Percentiles rank a stretch among this genome's conserved stretches.
Conservation (phyloP, 2,797 vertebrate species). For the Numenius phaeopus region DNA sequence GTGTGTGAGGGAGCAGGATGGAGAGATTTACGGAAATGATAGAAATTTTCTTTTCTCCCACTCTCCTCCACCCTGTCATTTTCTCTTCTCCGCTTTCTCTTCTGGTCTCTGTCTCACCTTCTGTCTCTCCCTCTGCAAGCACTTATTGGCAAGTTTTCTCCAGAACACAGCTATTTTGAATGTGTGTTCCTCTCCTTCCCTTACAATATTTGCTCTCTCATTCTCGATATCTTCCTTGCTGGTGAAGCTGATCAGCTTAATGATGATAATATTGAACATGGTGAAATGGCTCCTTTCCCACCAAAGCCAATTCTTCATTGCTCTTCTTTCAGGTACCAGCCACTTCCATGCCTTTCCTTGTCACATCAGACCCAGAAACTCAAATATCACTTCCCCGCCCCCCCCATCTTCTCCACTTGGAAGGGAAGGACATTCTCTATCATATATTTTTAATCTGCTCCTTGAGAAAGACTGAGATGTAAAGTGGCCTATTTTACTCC, state of each 20-base stretch:
- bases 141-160: conserved; percentile 49
- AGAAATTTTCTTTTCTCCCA: conserved; percentile 1
- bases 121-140: conserved; percentile 20
- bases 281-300: conserved; percentile 17
- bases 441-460: background rate
- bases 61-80: background rate
- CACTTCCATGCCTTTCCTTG: background rate
- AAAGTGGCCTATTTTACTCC: background rate
- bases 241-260: conserved; percentile 20
- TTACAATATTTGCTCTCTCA: conserved; percentile 27
- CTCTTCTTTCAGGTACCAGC: background rate
- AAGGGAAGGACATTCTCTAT: background rate
- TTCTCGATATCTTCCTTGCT: background rate
- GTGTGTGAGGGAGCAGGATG: background rate
- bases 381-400: background rate
- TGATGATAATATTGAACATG: conserved; percentile 11
- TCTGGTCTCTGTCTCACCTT: background rate
- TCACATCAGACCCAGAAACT: background rate
- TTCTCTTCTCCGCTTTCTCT: background rate
- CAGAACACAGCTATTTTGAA: conserved; percentile 33
- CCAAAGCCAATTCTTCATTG: background rate
- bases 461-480: background rate
- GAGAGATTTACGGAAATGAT: background rate
- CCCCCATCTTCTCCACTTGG: background rate
- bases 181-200: background rate